Evolutionary conservation across 2,797 vertebrate species (phyloP).

Genomic region (Karalla daura): DNA sequence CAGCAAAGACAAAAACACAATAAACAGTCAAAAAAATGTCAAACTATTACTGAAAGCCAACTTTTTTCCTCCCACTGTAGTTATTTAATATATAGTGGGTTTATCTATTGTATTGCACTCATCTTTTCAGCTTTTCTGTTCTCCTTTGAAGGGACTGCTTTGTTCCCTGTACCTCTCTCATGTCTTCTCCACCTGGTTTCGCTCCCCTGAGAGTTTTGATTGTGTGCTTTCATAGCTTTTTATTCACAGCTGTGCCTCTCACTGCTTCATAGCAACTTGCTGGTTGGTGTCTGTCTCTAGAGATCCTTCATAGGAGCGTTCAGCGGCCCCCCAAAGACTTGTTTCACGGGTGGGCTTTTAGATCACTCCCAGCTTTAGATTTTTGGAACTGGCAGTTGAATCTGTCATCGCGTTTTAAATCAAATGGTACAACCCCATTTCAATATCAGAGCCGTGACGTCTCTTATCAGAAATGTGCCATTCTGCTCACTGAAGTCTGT

Average conservation of each 20-base stretch:
- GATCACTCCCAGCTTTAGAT: slow-evolving; percentile 60
- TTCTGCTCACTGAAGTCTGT: slow-evolving; percentile 52
- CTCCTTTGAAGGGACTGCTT: slow-evolving; percentile 36
- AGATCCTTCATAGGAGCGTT: slow-evolving; percentile 67
- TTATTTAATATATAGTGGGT: slow-evolving; percentile 15
- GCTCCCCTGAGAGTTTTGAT: slow-evolving; percentile 70
- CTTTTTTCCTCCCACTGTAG: neutral
- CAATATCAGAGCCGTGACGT: slow-evolving; percentile 56
- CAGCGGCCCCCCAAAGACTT: slow-evolving; percentile 69
- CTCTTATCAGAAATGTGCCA: slow-evolving; percentile 62
- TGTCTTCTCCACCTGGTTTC: slow-evolving; percentile 60
- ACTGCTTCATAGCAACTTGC: slow-evolving; percentile 56
- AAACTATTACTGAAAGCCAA: slow-evolving; percentile 4
- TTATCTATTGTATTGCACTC: slow-evolving; percentile 5
- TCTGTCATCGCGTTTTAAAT: slow-evolving; percentile 70
- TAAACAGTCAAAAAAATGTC: neutral
- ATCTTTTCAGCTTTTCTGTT: slow-evolving; percentile 25
- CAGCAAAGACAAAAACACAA: neutral
- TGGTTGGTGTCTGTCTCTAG: slow-evolving; percentile 67
- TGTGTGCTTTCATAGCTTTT: slow-evolving; percentile 63
- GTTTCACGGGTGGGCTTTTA: slow-evolving; percentile 71
- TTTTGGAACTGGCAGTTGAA: slow-evolving; percentile 72
- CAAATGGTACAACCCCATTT: slow-evolving; percentile 58
- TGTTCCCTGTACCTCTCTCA: slow-evolving; percentile 32
- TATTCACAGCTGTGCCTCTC: slow-evolving; percentile 69